These are phyloP conservation scores for Tenodera sinensis DNA, from an alignment of 2,888 invertebrate species.

Conservation along the genomic window DNA sequence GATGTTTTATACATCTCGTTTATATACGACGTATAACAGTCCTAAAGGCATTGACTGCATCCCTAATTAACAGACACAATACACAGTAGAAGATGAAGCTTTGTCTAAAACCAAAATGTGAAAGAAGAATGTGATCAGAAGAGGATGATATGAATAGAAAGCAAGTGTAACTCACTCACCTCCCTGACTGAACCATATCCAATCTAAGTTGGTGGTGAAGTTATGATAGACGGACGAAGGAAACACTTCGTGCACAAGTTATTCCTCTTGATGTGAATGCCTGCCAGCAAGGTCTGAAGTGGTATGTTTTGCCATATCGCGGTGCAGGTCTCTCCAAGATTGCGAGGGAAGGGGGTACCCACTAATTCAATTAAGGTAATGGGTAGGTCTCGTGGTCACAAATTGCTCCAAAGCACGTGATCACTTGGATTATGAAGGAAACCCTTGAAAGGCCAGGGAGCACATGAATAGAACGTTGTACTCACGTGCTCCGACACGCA, in stretches of 20 bases:
- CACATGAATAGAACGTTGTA: neutral
- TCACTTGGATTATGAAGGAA: neutral
- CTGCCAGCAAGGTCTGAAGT: neutral
- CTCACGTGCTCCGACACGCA: neutral
- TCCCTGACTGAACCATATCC: neutral
- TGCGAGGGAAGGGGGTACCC: neutral
- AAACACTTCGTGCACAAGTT: neutral
- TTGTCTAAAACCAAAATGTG: too few species aligned
- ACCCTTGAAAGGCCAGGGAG: neutral
- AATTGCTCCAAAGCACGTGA: neutral
- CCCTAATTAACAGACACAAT: too few species aligned
- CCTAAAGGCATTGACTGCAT: too few species aligned
- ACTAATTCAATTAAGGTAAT: constrained; percentile 3
- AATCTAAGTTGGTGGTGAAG: neutral
- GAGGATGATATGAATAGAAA: too few species aligned
- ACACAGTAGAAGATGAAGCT: too few species aligned
- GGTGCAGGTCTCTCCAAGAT: neutral
- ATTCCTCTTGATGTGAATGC: neutral
- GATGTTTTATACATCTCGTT: too few species aligned
- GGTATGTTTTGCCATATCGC: neutral
- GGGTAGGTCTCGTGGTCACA: neutral
- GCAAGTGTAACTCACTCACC: neutral
- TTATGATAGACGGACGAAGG: neutral
- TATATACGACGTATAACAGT: too few species aligned
- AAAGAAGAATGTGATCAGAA: too few species aligned